These are phyloP conservation scores for Erethizon dorsatum DNA, from an alignment of 2,797 vertebrate genomes.

Conservation along the genomic window DNA sequence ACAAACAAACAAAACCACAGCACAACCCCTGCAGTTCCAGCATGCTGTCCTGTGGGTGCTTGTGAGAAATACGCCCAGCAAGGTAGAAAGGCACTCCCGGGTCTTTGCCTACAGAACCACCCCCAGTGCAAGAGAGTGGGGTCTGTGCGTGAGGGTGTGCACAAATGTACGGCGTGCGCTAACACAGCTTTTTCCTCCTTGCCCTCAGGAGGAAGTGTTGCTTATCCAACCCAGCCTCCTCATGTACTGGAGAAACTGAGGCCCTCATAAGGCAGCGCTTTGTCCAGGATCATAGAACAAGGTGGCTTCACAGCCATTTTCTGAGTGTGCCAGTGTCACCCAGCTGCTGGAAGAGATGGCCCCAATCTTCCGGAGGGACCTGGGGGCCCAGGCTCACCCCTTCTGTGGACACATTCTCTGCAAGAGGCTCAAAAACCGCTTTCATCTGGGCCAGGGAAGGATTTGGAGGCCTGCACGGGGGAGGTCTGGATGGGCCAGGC, in stretches of 20 bases:
- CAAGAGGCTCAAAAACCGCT: not conserved
- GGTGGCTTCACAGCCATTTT: not conserved
- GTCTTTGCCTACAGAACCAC: not conserved
- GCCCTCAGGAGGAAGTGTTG: not conserved
- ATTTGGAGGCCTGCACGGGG: not conserved
- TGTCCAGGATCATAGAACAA: not conserved
- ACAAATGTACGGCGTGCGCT: too few species aligned
- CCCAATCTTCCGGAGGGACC: not conserved
- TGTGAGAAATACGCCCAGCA: not conserved
- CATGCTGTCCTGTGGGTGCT: not conserved
- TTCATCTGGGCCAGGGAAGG: not conserved
- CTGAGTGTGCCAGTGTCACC: not conserved
- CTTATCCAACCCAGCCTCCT: not conserved
- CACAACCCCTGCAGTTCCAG: not conserved
- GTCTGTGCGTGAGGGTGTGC: not conserved
- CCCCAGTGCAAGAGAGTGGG: not conserved
- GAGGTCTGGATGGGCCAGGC: not conserved
- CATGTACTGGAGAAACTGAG: not conserved
- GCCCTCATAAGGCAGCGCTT: not conserved
- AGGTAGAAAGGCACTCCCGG: not conserved
- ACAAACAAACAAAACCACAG: not conserved
- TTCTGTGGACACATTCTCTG: not conserved
- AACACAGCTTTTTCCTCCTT: not conserved
- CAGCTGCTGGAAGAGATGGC: not conserved
- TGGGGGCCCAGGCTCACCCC: not conserved